These are phyloP conservation scores for Festucalex cinctus DNA, from an alignment of 2,113 vertebrate genomes.

Conservation along the genomic window DNA sequence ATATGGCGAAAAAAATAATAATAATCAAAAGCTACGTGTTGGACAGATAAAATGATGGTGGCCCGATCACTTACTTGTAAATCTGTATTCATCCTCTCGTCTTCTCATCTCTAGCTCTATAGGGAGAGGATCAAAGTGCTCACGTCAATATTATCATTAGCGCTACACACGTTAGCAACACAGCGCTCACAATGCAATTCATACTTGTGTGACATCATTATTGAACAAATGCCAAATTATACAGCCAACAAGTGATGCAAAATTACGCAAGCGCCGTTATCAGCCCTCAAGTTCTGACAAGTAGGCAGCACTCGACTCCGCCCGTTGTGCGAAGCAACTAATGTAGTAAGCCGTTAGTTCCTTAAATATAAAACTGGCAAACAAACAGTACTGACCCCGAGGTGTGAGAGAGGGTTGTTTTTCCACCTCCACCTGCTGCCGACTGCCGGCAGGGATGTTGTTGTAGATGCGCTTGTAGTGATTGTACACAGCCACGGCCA, in stretches of 20 bases:
- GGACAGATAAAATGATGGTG: conserved; percentile 34
- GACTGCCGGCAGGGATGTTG: conserved; percentile 88
- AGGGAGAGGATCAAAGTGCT: conserved; percentile 83
- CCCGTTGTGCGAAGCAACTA: background rate
- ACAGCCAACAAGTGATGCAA: conserved; percentile 24
- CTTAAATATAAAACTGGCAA: background rate
- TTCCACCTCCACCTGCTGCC: conserved; percentile 88
- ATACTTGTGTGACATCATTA: conserved; percentile 15
- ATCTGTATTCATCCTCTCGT: conserved; percentile 99
- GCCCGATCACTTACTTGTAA: conserved; percentile 93
- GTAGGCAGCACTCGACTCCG: background rate
- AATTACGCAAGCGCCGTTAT: background rate
- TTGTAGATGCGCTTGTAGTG: conserved; percentile 99
- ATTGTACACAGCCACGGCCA: conserved; percentile 97
- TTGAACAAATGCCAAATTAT: conserved; percentile 73
- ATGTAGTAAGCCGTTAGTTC: background rate
- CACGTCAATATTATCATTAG: conserved; percentile 69
- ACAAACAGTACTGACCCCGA: conserved; percentile 79
- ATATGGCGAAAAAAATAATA: conserved; percentile 19
- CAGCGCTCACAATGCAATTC: conserved; percentile 17
- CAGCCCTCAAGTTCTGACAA: background rate
- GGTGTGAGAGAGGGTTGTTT: conserved; percentile 91
- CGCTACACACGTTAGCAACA: conserved; percentile 24
- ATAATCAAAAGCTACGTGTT: conserved; percentile 7
- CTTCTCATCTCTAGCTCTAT: conserved; percentile 98